A percentile compares a stretch with the other conserved stretches of the same genome.
Conservation (phyloP, 2,113 vertebrate species). For the Carollia perspicillata region DNA sequence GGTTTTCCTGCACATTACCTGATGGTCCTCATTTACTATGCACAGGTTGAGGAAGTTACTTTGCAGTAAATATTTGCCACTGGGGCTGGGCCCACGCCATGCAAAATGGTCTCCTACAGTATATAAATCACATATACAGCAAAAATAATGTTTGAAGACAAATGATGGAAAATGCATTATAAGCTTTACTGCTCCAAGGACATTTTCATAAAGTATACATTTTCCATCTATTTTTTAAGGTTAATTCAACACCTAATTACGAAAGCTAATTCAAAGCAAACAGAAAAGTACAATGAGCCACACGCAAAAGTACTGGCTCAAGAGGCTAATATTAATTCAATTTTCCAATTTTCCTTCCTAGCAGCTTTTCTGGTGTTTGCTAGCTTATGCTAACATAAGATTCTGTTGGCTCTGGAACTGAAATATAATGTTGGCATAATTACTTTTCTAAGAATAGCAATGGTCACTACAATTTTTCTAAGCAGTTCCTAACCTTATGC, state of each 20-base stretch:
- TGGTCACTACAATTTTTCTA: constrained; percentile 18
- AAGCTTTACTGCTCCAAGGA: not conserved
- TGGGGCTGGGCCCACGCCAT: too few species aligned
- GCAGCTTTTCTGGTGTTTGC: not conserved
- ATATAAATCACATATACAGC: not conserved
- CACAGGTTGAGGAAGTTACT: too few species aligned
- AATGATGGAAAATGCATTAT: not conserved
- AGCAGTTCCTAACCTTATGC: not conserved
- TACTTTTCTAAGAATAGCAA: constrained; percentile 47
- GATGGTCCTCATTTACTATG: too few species aligned
- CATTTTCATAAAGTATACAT: not conserved
- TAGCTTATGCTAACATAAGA: not conserved
- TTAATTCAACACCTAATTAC: constrained; percentile 31
- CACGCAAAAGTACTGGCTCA: not conserved
- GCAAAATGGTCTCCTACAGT: too few species aligned
- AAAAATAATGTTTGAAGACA: constrained; percentile 17
- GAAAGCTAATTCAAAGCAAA: constrained; percentile 9
- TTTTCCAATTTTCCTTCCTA: constrained; percentile 6
- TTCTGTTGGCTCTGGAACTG: not conserved
- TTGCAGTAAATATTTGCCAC: too few species aligned
- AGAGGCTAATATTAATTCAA: constrained; percentile 41
- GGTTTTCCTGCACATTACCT: too few species aligned
- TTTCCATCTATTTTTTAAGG: not conserved
- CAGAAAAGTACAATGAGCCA: not conserved
- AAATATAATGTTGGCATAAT: constrained; percentile 14